Evolutionary conservation across 2,888 invertebrate species (phyloP), one percentile per base, ranked within the genome.

Genomic region (Nemotelus nigrinus): DNA sequence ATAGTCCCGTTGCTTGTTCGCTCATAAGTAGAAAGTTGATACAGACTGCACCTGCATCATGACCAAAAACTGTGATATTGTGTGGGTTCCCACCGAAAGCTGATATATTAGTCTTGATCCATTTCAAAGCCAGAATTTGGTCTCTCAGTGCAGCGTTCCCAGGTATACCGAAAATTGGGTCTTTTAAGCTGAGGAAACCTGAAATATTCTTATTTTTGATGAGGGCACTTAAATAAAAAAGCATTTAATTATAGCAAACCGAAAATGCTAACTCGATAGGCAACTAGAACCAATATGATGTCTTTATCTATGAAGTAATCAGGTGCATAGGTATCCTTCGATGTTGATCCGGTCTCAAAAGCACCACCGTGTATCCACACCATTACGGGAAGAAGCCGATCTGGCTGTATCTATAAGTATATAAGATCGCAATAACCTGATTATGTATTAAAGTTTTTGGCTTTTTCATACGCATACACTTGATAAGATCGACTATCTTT

Each of bases 141-240:
- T 90, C 89, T 83, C 89, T 89, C 0, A 89, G 83, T 2, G 88
- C 89, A 0, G 89, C 88, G 82, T 90, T 90, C 2, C 89, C 89
- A 0, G 89, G 89, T 68, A 89, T 85, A 64, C 86, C 86, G 7
- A 89, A 82, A 2, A 86, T 83, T 5, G 86, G 82, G 79, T 89
- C 89, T 71, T 87, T 84, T 0, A 89, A 82, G 47, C 86, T 86
- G 47, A 89, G 83, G 78, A 89, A 89, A 39, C 89, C 89, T 89
- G 25, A 25, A 58, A n/a, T n/a, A 48, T 79, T 41, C 25, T 67
- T 55, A 7, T 8, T 25, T 25, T 25, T 25, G 25, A 25, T 25
- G 25, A 25, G 25, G 25, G 43, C 39, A 45, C 10, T 50, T 7
- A 10, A 50, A 5, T 50, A 50, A 7, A 7, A n/a, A 5, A 4